Percentiles rank a stretch among this genome's conserved stretches.
Evolutionary conservation across 30 jellyfish, hydroid and myxozoan genomes (phyloP).

Genomic region (Aurelia coerulea): DNA sequence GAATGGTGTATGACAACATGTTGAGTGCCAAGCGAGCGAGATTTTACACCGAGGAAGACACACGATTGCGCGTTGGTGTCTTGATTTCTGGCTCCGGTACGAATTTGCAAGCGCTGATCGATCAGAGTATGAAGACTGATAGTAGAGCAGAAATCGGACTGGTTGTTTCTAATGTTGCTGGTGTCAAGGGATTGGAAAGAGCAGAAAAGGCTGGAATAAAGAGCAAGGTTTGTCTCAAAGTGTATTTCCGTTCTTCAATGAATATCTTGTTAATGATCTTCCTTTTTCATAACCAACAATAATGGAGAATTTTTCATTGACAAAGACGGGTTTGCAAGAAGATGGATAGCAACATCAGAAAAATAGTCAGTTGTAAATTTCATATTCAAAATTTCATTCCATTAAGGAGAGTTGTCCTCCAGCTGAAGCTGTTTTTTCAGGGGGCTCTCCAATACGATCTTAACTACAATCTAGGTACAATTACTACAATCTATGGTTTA

Average conservation of each 20-base stretch:
- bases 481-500: too few species aligned
- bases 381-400: too few species aligned
- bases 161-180: slow-evolving; percentile 90
- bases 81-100: slow-evolving; percentile 97
- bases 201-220: slow-evolving; percentile 87
- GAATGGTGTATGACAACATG: not conserved
- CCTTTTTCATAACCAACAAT: not conserved
- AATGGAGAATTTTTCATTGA: too few species aligned
- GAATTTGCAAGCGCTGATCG: slow-evolving; percentile 95
- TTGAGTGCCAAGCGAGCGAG: not conserved
- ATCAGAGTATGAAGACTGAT: slow-evolving; percentile 59
- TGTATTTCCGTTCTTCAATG: not conserved
- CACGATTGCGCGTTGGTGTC: slow-evolving; percentile 80
- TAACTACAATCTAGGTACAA: too few species aligned
- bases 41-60: not conserved
- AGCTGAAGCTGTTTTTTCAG: too few species aligned
- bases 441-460: too few species aligned
- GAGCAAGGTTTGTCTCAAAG: slow-evolving; percentile 55
- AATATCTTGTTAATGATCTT: not conserved
- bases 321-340: too few species aligned
- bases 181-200: slow-evolving; percentile 87
- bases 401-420: too few species aligned
- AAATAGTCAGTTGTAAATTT: too few species aligned
- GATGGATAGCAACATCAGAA: too few species aligned
- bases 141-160: slow-evolving; percentile 81